Conservation (phyloP, 1,140 invertebrate genomes). For the Cyphomyrmex costatus region DNA sequence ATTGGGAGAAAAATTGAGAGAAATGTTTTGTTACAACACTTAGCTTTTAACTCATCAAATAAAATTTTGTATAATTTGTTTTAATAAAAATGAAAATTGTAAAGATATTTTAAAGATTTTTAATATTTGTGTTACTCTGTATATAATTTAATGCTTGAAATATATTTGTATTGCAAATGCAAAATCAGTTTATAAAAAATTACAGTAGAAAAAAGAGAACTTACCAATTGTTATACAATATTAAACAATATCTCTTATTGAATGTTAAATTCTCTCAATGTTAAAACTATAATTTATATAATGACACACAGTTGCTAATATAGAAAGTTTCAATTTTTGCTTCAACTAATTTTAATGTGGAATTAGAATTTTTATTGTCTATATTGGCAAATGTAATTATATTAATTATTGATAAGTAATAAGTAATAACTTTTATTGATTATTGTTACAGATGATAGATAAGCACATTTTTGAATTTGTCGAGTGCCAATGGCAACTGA, state of each 20-base stretch:
- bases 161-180: neutral
- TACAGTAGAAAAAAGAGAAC: neutral
- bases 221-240: conserved; percentile 1
- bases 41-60: neutral
- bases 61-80: neutral
- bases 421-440: conserved; percentile 12
- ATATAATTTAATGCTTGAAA: neutral
- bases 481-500: conserved; percentile 88
- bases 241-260: neutral
- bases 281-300: neutral
- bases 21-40: neutral
- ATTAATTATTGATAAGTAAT: too few relatives aligned
- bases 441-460: conserved; percentile 48
- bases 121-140: neutral
- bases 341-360: too few relatives aligned
- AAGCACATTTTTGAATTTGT: conserved; percentile 82
- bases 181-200: neutral
- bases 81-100: neutral
- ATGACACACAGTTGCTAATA: too few relatives aligned
- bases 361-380: too few relatives aligned
- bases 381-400: too few relatives aligned
- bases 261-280: too few relatives aligned
- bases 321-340: too few relatives aligned
- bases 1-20: neutral
- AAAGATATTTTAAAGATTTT: neutral